Evolutionary conservation across 2,797 vertebrate genomes (phyloP).

Genomic region (Rhinoraja longicauda): DNA sequence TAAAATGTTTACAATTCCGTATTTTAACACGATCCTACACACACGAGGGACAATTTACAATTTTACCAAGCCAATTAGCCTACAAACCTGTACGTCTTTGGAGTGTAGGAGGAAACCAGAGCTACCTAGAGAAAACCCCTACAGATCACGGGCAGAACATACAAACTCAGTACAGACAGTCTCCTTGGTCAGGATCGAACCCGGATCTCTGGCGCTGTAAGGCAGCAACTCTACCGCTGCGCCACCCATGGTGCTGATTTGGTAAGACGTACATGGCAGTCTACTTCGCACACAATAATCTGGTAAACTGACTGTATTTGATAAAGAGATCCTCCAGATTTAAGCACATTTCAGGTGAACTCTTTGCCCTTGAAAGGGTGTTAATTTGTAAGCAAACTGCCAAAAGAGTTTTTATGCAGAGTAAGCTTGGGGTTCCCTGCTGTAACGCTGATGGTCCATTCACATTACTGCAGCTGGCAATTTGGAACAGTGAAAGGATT

Average conservation of each 20-base stretch:
- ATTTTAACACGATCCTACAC: too few relatives aligned
- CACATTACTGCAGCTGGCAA: background rate
- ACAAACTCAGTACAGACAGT: too few relatives aligned
- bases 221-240: too few relatives aligned
- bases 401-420: slow-evolving; percentile 20
- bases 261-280: background rate
- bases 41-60: too few relatives aligned
- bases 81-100: too few relatives aligned
- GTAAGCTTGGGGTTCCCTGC: slow-evolving; percentile 29
- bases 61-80: too few relatives aligned
- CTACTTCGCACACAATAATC: slow-evolving; percentile 2
- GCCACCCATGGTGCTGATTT: background rate
- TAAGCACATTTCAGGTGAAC: slow-evolving; percentile 18
- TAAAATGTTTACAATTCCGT: background rate
- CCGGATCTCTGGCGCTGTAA: too few relatives aligned
- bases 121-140: too few relatives aligned
- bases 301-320: background rate
- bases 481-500: slow-evolving; percentile 5
- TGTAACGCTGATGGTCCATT: background rate
- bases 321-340: slow-evolving; percentile 8
- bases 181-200: too few relatives aligned
- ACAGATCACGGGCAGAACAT: too few relatives aligned
- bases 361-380: slow-evolving; percentile 28
- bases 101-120: too few relatives aligned
- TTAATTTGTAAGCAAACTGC: slow-evolving; percentile 12